phyloP scores from a whole-genome alignment of 2,888 invertebrate genomes.

The Amphipoea lucens region DNA sequence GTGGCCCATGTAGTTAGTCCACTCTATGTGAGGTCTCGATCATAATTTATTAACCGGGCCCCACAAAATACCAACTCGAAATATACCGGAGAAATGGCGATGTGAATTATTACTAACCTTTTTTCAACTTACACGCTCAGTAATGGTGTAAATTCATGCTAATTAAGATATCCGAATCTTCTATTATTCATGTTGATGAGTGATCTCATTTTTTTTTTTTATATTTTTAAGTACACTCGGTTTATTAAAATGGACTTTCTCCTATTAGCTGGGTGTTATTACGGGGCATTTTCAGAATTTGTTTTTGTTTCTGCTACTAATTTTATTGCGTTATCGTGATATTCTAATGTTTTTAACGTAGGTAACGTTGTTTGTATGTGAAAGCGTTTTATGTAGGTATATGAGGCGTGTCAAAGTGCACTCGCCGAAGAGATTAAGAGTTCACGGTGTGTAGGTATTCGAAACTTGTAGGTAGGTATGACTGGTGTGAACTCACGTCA shows the following conservation, averaged over 20 bases:
- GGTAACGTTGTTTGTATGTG: conserved; percentile 61
- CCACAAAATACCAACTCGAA: conserved; percentile 83
- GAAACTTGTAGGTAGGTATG: conserved; percentile 1
- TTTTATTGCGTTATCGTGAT: conserved; percentile 82
- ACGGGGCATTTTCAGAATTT: conserved; percentile 72
- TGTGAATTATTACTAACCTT: conserved; percentile 80
- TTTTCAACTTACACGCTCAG: conserved; percentile 68
- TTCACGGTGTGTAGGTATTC: conserved; percentile 49
- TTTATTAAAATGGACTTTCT: conserved; percentile 66
- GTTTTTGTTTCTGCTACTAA: conserved; percentile 74
- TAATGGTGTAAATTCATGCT: conserved; percentile 79
- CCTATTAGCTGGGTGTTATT: conserved; percentile 70
- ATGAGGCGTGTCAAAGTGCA: conserved; percentile 68
- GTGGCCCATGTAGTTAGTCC: conserved; percentile 84
- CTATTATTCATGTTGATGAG: conserved; percentile 75
- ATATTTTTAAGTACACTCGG: conserved; percentile 62
- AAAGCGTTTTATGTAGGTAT: conserved; percentile 62
- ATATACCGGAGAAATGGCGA: conserved; percentile 78
- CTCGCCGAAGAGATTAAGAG: conserved; percentile 48
- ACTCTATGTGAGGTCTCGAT: conserved; percentile 87
- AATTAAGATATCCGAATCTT: conserved; percentile 81
- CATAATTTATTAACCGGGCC: conserved; percentile 87
- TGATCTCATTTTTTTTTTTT: conserved; percentile 69
- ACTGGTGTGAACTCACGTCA: conserved; percentile 20
- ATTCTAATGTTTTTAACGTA: conserved; percentile 60